Conservation (phyloP, 2,797 vertebrate genomes). For the Nyctalus aviator region DNA sequence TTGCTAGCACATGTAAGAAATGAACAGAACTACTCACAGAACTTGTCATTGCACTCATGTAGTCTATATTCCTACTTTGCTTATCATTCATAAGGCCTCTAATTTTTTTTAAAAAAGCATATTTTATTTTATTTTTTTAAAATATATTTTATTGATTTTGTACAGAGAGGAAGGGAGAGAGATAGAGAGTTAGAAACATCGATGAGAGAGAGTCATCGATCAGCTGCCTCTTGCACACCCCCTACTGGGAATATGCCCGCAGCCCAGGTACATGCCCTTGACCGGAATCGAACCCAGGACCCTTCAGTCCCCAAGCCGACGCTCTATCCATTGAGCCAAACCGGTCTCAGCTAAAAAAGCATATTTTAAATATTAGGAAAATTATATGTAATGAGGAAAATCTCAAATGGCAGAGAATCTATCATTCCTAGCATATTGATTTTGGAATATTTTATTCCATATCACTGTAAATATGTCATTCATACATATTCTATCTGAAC, state of each 20-base stretch:
- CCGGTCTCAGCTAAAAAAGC: too few species aligned
- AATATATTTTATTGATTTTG: too few species aligned
- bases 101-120: not conserved
- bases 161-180: too few species aligned
- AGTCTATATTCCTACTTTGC: not conserved
- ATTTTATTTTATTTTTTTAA: too few species aligned
- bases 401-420: conserved; percentile 78
- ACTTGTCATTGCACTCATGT: not conserved
- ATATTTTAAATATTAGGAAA: conserved; percentile 55
- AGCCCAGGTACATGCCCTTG: too few species aligned
- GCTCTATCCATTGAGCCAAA: too few species aligned
- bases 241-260: too few species aligned
- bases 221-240: too few species aligned
- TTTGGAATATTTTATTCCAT: conserved; percentile 72
- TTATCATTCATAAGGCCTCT: not conserved
- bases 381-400: conserved; percentile 79
- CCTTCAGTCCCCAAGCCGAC: too few species aligned
- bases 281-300: too few species aligned
- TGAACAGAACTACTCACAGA: not conserved
- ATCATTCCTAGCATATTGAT: conserved; percentile 63
- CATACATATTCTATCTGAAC: not conserved
- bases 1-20: not conserved
- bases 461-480: conserved; percentile 75
- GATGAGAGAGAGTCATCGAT: too few species aligned
- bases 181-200: too few species aligned